These are phyloP conservation scores for Tapera naevia DNA, from an alignment of 2,797 vertebrate genomes.

Conservation along the genomic window DNA sequence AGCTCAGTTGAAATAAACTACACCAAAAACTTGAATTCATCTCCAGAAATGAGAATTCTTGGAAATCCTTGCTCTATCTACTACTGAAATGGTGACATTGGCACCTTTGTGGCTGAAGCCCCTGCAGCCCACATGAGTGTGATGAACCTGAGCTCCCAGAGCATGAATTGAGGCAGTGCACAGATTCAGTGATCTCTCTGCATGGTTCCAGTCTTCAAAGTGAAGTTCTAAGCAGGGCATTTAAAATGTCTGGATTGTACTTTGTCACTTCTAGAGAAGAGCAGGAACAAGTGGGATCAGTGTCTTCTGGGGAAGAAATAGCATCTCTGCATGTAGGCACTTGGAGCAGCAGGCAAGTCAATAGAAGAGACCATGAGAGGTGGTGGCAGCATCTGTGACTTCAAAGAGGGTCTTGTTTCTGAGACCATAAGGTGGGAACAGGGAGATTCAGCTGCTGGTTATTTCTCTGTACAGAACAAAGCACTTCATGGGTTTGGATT, in stretches of 20 bases:
- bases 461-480: background rate
- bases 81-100: background rate
- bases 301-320: background rate
- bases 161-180: background rate
- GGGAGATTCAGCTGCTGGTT: background rate
- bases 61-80: background rate
- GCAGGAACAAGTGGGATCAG: background rate
- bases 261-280: background rate
- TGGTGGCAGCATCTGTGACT: background rate
- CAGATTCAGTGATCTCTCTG: background rate
- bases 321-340: rapidly evolving
- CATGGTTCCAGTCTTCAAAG: background rate
- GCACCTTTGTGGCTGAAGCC: background rate
- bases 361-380: background rate
- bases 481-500: background rate
- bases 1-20: background rate
- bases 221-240: background rate
- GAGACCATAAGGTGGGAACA: background rate
- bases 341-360: too few species aligned
- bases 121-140: rapidly evolving
- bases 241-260: background rate
- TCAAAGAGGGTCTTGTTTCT: background rate
- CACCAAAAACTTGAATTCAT: background rate
- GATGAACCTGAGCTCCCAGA: too few species aligned
- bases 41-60: background rate